Conservation (phyloP, 2,888 invertebrate genomes). For the Phytoseiulus persimilis region DNA sequence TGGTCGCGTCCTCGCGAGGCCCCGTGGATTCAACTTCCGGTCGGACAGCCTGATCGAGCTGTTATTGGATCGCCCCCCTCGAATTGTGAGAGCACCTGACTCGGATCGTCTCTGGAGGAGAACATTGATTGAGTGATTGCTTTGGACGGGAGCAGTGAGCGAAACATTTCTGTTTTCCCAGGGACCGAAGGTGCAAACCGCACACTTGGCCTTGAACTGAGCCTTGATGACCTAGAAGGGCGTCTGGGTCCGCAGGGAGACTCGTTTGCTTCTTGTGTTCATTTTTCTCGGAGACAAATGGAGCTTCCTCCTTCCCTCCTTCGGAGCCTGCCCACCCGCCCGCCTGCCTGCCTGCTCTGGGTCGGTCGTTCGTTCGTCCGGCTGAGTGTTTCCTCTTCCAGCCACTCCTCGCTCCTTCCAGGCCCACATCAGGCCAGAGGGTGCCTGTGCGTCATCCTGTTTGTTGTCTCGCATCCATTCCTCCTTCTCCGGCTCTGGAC, state of each 20-base stretch:
- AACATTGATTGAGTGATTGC: background rate
- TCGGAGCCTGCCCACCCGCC: background rate
- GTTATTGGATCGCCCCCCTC: too few relatives aligned
- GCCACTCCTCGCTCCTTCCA: background rate
- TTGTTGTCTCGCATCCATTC: background rate
- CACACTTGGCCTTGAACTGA: background rate
- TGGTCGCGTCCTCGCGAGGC: too few relatives aligned
- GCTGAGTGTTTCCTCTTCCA: background rate
- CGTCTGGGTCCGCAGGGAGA: slow-evolving; percentile 6
- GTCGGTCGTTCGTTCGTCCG: too few relatives aligned
- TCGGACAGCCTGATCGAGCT: too few relatives aligned
- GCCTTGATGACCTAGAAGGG: background rate
- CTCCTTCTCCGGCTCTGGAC: background rate
- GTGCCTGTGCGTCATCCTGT: background rate
- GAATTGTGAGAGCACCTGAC: too few relatives aligned
- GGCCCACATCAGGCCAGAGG: background rate
- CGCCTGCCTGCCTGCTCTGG: background rate
- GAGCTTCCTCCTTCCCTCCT: background rate
- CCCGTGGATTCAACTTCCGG: too few relatives aligned
- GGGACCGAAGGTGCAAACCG: background rate
- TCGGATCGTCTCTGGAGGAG: too few relatives aligned
- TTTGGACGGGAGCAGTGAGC: background rate
- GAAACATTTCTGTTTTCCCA: background rate
- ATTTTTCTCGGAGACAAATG: slow-evolving; percentile 39
- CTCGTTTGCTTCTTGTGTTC: slow-evolving; percentile 38